A percentile compares a stretch with the other conserved stretches of the same genome.
These are phyloP conservation scores for Lepidurus couesii DNA, from an alignment of 1,140 invertebrate genomes.

Conservation along the genomic window DNA sequence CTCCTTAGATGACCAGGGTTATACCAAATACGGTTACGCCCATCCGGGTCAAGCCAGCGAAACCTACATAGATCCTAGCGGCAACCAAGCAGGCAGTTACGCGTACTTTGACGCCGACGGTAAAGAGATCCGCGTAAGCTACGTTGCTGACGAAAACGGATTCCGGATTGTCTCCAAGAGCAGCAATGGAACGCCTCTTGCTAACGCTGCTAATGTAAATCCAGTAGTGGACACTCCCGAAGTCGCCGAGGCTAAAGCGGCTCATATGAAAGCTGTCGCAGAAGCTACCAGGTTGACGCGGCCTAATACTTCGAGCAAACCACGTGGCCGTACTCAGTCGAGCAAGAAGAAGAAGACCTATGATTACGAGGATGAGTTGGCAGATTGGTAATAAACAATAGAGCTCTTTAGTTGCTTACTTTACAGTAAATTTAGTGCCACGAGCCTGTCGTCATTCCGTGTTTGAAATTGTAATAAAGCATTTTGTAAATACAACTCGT, in stretches of 20 bases:
- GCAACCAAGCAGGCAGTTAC: conserved; percentile 44
- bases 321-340: not conserved
- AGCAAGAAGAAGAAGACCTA: conserved; percentile 22
- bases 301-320: not conserved
- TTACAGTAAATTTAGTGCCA: not conserved
- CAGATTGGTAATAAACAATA: conserved; percentile 17
- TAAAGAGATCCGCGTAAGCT: conserved; percentile 50
- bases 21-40: conserved; percentile 38
- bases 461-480: too few relatives aligned
- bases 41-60: conserved; percentile 39
- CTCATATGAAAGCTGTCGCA: conserved; percentile 27
- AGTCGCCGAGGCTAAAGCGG: conserved; percentile 32
- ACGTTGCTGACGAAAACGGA: conserved; percentile 48
- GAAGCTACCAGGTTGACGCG: not conserved
- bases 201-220: conserved; percentile 20
- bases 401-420: not conserved
- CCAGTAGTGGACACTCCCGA: conserved; percentile 32
- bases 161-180: conserved; percentile 51
- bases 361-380: not conserved
- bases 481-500: too few relatives aligned
- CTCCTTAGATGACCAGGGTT: conserved; percentile 37
- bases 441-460: too few relatives aligned
- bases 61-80: conserved; percentile 39
- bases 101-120: conserved; percentile 52
- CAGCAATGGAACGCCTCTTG: conserved; percentile 6